These are phyloP conservation scores for Peucedramus taeniatus DNA, from an alignment of 2,113 vertebrate genomes.

Conservation along the genomic window DNA sequence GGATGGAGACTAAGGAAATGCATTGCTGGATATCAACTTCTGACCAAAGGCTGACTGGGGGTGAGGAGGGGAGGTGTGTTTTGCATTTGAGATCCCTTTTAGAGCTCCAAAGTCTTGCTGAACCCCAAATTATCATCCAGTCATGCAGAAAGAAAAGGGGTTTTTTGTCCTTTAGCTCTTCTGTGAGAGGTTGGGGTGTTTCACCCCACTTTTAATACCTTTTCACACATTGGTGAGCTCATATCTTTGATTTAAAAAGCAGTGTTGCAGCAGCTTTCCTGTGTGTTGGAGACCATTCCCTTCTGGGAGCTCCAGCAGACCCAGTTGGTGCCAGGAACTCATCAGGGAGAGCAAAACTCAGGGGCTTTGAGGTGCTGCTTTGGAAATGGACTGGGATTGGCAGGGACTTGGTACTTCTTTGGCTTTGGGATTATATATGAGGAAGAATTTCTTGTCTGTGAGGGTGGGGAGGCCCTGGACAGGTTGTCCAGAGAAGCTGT, in stretches of 20 bases:
- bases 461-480: not conserved
- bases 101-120: not conserved
- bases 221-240: not conserved
- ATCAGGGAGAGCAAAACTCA: not conserved
- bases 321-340: not conserved
- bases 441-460: not conserved
- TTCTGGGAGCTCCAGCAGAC: not conserved
- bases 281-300: not conserved
- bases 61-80: not conserved
- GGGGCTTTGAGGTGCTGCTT: not conserved
- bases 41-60: not conserved
- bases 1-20: not conserved
- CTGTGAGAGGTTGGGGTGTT: not conserved
- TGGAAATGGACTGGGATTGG: not conserved
- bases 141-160: not conserved
- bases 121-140: not conserved
- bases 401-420: not conserved
- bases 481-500: not conserved
- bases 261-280: not conserved
- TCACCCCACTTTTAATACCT: not conserved
- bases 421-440: not conserved
- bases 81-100: not conserved
- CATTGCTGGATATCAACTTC: not conserved
- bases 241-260: not conserved
- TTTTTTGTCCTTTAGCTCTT: not conserved